Evolutionary conservation across 1,140 invertebrate genomes (phyloP), one percentile per base, ranked within the genome.

Genomic region (Aphelinus atriplicis): DNA sequence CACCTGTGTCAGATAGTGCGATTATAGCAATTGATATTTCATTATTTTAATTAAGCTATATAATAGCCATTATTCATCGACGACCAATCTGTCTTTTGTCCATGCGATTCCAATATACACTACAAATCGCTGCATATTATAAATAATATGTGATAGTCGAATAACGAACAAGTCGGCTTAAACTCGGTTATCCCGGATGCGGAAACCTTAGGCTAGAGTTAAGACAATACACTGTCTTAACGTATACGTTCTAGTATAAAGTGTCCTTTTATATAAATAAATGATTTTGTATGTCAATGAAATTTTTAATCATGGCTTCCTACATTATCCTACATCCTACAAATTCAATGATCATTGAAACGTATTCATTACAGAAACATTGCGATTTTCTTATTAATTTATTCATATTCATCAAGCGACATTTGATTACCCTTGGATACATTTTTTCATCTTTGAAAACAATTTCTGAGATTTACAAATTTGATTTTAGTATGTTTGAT

Each of bases 231-330:
- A 26, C 26, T 26, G 26, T 26, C 26, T 26, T 26, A 26, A 26
- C 26, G 26, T 26, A 26, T 26, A 86, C 82, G 80, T 86, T 84
- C 80, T 85, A 85, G 85, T 85, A 85, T 86, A 86, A 86, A 86
- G 84, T 86, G 85, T 85, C 84, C 85, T 85, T 85, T 86, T 86
- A 84, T 84, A 85, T 83, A 80, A 86, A 86, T 86, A 85, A 86
- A 86, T 81, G 84, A 85, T 86, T 86, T 86, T 86, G 83, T 86
- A 86, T 85, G 83, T 85, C 81, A 26, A 26, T 81, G 77, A 56
- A 43, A 67, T 46, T 45, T 42, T 56, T 42, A 62, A 7, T 48
- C 48, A 26, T 56, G n/a, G 5, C 63, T 53, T 53, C 7, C n/a
- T 56, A 56, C 26, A 1, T 45, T 51, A 56, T 63, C 45, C 51